Evolutionary conservation across 2,113 vertebrate genomes (phyloP), one percentile per base, ranked within the genome.

Genomic region (Oryzias javanicus): DNA sequence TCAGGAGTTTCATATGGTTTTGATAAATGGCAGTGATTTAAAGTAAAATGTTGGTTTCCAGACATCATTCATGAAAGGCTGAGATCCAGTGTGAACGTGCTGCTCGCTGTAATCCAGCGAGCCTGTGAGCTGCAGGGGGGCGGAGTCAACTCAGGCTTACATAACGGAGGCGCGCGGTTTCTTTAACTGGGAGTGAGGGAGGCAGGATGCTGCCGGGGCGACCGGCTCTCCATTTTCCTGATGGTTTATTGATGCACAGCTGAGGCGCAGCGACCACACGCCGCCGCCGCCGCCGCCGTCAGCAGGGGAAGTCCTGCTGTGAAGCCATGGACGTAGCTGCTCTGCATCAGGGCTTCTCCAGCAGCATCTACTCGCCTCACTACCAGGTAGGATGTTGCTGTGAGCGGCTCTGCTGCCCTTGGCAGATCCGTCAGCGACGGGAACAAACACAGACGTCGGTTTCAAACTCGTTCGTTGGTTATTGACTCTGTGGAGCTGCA

Each of bases 301-400:
- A 60, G 8, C 6, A 2, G n/a, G 25, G 46, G 42, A 57, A 6
- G 64, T 6, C 29, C 44, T 50, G 55, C 72, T 51, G 61, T 52
- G 65, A 27, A 64, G 84, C 60, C 4, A 93, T 93, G 91, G 91
- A 93, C 69, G 35, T 91, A 58, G 81, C 86, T 64, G 77, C 87
- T 27, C 67, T 90, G 52, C 84, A 82, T 49, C 88, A 88, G 73
- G 81, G 82, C 70, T 91, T 82, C 86, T 82, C 89, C 70, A 68
- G 47, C 55, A 83, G 57, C 72, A 59, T 85, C 64, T 90, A 87
- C 78, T 81, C 80, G 14, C 78, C 89, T 52, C 83, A 60, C 72
- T 90, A 73, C 42, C 89, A 93, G 91, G 91, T 93, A 91, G 50
- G 86, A 62, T 27, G 25, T 27, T 1, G 6, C 5, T 24, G 16